Evolutionary conservation across 2,888 invertebrate genomes (phyloP).

Genomic region (Cinara cedri): DNA sequence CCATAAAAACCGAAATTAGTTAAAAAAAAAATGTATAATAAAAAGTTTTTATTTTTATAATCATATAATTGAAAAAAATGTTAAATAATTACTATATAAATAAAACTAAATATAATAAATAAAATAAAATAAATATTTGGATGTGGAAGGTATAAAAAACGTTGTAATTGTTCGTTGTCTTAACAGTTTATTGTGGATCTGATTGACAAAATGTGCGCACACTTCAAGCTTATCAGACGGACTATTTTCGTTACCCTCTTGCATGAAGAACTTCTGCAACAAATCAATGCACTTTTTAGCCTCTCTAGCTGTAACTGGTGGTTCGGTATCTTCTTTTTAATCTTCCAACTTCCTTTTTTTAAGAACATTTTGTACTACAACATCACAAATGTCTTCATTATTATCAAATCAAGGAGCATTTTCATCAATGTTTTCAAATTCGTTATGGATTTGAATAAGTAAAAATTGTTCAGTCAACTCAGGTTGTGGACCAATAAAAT

Average conservation of each 20-base stretch:
- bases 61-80: no score
- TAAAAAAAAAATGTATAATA: not conserved
- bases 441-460: not conserved
- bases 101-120: no score
- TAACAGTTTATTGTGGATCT: no score
- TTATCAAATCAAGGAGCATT: not conserved
- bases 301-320: no score
- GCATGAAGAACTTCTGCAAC: not conserved
- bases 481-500: not conserved
- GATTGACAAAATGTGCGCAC: no score
- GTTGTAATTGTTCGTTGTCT: no score
- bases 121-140: no score
- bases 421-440: not conserved
- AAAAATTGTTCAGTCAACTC: not conserved
- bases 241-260: not conserved
- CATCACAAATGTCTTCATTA: not conserved
- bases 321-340: no score
- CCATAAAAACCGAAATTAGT: not conserved
- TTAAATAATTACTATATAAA: no score
- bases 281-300: not conserved
- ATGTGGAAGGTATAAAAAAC: no score
- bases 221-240: not conserved
- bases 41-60: no score
- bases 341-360: no score
- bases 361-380: not conserved